phyloP scores from a whole-genome alignment of 2,113 vertebrate genomes.

The Stomatorhinus ivindoensis region DNA sequence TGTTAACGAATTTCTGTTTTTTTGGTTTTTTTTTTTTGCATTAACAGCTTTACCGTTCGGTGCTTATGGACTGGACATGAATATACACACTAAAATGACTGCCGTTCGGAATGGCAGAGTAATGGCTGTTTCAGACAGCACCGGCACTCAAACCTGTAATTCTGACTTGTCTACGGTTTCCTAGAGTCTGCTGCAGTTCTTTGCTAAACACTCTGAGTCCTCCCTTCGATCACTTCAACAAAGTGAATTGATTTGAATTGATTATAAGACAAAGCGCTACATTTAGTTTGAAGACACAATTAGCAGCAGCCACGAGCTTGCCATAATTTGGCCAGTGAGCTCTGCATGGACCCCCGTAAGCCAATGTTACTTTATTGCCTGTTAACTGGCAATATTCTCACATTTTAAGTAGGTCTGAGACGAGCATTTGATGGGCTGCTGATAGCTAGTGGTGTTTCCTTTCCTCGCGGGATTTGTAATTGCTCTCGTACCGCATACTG shows the following conservation, averaged over 20 bases:
- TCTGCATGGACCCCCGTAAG: not conserved
- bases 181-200: not conserved
- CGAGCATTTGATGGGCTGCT: not conserved
- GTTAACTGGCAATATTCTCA: not conserved
- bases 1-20: not conserved
- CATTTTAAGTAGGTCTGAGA: constrained; percentile 5
- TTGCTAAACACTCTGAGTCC: not conserved
- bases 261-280: not conserved
- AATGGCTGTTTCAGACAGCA: not conserved
- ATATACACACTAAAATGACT: not conserved
- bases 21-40: not conserved
- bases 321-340: not conserved
- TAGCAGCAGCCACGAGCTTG: not conserved
- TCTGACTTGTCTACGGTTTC: not conserved
- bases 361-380: not conserved
- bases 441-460: not conserved
- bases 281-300: not conserved
- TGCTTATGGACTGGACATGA: not conserved
- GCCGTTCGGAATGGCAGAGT: not conserved
- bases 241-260: not conserved
- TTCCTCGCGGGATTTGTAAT: not conserved
- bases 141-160: not conserved
- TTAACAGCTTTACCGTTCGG: not conserved
- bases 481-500: not conserved
- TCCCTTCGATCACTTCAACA: not conserved